Conservation (phyloP, 23 tunicate species). For the Ascidia mentula region DNA sequence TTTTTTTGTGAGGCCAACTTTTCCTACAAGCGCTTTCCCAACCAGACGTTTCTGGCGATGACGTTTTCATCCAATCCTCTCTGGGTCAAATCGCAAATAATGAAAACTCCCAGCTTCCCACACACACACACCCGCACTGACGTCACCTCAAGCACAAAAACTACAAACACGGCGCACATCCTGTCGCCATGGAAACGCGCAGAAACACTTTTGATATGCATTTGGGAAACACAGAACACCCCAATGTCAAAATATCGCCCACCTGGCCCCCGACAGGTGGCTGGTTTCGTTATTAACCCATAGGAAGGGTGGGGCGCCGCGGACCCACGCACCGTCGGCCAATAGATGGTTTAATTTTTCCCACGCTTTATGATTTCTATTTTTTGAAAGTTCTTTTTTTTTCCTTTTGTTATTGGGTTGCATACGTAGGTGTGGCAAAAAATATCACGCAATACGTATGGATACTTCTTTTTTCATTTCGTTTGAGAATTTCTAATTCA, state of each 20-base stretch:
- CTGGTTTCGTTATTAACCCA: too few species aligned
- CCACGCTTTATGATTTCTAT: not conserved
- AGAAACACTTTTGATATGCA: slow-evolving; percentile 2
- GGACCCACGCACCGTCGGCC: not conserved
- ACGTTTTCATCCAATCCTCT: too few species aligned
- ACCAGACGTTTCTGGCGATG: too few species aligned
- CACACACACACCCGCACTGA: not conserved
- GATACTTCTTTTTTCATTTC: too few species aligned
- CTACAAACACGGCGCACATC: not conserved
- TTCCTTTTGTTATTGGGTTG: not conserved
- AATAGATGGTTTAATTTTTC: not conserved
- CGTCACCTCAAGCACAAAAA: slow-evolving; percentile 1
- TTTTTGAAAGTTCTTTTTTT: not conserved
- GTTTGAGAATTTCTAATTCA: too few species aligned
- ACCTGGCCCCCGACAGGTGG: not conserved
- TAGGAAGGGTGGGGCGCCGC: not conserved
- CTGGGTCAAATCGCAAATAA: too few species aligned
- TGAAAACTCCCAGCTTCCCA: too few species aligned
- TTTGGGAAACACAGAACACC: slow-evolving; percentile 1
- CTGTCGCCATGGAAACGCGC: not conserved
- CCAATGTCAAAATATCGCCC: not conserved
- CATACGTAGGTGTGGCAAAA: too few species aligned
- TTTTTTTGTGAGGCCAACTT: too few species aligned
- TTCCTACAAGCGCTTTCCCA: too few species aligned
- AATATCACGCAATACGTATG: too few species aligned